Conservation (phyloP, 2,888 invertebrate genomes). For the Ernsta delagoae region DNA sequence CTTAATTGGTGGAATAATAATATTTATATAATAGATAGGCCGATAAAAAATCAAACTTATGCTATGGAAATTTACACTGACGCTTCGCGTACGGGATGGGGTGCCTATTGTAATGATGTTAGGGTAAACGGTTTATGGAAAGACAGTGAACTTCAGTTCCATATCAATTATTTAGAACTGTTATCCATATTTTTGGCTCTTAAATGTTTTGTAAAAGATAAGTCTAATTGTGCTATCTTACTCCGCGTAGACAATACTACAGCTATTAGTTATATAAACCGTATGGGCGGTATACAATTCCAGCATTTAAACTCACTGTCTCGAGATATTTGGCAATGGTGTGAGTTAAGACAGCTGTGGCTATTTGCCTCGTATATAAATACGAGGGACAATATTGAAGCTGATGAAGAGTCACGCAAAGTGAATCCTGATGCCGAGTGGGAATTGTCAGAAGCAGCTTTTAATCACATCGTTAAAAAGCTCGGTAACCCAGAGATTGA, state of each 20-base stretch:
- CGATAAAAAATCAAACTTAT: background rate
- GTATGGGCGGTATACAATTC: slow-evolving; percentile 12
- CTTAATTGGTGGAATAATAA: slow-evolving; percentile 18
- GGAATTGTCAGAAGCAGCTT: slow-evolving; percentile 2
- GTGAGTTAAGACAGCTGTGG: background rate
- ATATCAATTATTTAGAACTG: slow-evolving; percentile 28
- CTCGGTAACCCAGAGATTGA: slow-evolving; percentile 8
- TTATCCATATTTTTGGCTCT: slow-evolving; percentile 16
- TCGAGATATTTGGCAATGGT: background rate
- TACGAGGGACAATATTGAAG: background rate
- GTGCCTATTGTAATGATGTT: slow-evolving; percentile 32
- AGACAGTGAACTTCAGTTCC: background rate
- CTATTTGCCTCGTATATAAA: background rate
- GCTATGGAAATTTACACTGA: slow-evolving; percentile 38
- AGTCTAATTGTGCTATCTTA: slow-evolving; percentile 13
- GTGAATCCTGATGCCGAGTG: background rate
- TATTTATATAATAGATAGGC: background rate
- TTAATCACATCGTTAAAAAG: background rate
- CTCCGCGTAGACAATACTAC: slow-evolving; percentile 40
- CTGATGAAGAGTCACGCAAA: background rate
- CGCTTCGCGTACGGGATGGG: slow-evolving; percentile 40
- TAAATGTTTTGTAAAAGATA: slow-evolving; percentile 19
- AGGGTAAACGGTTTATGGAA: slow-evolving; percentile 34
- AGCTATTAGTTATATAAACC: slow-evolving; percentile 38
- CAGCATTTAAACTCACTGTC: background rate